Conservation (phyloP, 2,113 vertebrate species). For the Petrocephalus microphthalmus region DNA sequence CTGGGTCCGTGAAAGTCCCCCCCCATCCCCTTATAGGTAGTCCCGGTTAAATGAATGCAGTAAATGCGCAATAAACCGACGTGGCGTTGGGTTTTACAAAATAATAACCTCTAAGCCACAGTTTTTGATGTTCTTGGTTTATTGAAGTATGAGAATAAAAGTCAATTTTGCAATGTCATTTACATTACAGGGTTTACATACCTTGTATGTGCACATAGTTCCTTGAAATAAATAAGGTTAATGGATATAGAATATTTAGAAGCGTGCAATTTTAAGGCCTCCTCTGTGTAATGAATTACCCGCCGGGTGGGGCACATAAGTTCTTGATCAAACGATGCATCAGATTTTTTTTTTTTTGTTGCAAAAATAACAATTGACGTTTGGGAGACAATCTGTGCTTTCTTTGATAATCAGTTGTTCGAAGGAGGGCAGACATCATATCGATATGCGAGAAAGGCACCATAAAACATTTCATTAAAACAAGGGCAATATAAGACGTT, state of each 20-base stretch:
- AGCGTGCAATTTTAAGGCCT: constrained; percentile 68
- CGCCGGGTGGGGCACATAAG: constrained; percentile 23
- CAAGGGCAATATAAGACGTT: constrained; percentile 34
- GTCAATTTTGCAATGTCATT: constrained; percentile 57
- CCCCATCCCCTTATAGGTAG: not conserved
- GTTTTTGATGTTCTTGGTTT: constrained; percentile 51
- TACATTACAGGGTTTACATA: constrained; percentile 71
- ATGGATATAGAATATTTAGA: constrained; percentile 54
- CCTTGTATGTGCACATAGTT: constrained; percentile 72
- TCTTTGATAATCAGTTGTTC: constrained; percentile 17
- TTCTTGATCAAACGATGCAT: constrained; percentile 16
- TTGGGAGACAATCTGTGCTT: constrained; percentile 27
- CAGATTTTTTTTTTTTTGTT: constrained; percentile 19
- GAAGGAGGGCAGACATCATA: constrained; percentile 36
- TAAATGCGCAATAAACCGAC: not conserved
- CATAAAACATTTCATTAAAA: constrained; percentile 48
- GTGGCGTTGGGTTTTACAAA: not conserved
- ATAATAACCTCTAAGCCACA: not conserved
- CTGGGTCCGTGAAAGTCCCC: not conserved
- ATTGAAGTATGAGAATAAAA: constrained; percentile 70
- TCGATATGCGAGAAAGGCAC: constrained; percentile 72
- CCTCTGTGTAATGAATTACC: constrained; percentile 60
- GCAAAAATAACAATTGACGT: constrained; percentile 14
- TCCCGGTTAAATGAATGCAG: not conserved
- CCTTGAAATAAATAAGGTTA: constrained; percentile 82